Evolutionary conservation across 2,797 vertebrate species (phyloP).

Genomic region (Fistularia tabacaria): DNA sequence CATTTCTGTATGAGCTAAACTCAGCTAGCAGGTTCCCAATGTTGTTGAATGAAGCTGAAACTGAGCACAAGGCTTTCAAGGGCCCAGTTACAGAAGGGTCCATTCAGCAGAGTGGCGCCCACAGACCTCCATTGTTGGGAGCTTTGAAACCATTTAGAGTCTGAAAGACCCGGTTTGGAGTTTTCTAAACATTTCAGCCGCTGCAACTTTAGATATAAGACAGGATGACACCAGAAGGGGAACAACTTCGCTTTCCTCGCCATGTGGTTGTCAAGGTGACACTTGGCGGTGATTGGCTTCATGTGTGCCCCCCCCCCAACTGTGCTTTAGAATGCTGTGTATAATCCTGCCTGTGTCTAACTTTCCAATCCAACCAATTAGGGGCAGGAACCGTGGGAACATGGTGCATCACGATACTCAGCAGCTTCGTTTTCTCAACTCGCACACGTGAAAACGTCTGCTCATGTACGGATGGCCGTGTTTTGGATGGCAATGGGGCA

Average conservation of each 20-base stretch:
- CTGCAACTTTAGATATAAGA: constrained; percentile 14
- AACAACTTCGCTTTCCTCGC: constrained; percentile 16
- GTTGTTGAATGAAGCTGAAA: constrained; percentile 25
- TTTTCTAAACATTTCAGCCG: constrained; percentile 31
- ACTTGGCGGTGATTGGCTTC: background rate
- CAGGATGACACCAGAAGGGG: constrained; percentile 21
- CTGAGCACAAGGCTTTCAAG: constrained; percentile 35
- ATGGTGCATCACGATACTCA: too few relatives aligned
- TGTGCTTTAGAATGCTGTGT: too few relatives aligned
- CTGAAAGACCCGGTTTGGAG: constrained; percentile 7
- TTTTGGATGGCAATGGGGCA: too few relatives aligned
- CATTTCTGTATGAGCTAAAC: constrained; percentile 39
- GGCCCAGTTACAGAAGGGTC: constrained; percentile 32
- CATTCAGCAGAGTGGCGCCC: constrained; percentile 46
- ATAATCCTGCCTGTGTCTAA: too few relatives aligned
- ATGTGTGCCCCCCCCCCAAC: too few relatives aligned
- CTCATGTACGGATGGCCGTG: too few relatives aligned
- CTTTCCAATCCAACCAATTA: too few relatives aligned
- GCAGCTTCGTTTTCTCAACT: too few relatives aligned
- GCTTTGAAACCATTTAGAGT: constrained; percentile 23
- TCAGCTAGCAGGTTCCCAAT: constrained; percentile 51
- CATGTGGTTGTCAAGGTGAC: constrained; percentile 40
- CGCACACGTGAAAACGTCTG: too few relatives aligned
- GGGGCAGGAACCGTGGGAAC: too few relatives aligned
- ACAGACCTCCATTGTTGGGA: constrained; percentile 33